Evolutionary conservation across 1,140 invertebrate species (phyloP), one percentile per base, ranked within the genome.

Genomic region (Bombus fervidus): DNA sequence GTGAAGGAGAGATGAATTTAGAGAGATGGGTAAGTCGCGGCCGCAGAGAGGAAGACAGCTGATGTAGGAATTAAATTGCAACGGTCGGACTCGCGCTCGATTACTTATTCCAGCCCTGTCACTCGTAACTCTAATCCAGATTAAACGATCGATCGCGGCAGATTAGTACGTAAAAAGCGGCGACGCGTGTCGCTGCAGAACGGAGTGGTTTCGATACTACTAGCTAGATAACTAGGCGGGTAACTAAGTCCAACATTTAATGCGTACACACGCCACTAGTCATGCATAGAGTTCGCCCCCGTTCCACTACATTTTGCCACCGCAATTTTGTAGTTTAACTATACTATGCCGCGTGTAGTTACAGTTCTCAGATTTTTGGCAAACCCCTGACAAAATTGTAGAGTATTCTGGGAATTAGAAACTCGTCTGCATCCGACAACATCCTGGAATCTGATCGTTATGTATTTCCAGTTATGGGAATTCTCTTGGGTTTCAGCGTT

Each of bases 121-220:
- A 91, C 82, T 80, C 89, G 90, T 90, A 90, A 90, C 87, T 91
- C 90, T 90, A 91, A 90, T 91, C 90, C 89, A 82, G 90, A 91
- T 91, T 91, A 91, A 91, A 91, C 89, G 90, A 91, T 87, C 89
- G 90, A 91, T 90, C 89, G 87, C 79, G 75, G 74, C 81, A 84
- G 90, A 91, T 91, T 91, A 91, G 89, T 74, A 87, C 89, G 81
- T 91, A 91, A 91, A 91, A 91, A 91, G 85, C 89, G 71, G 71
- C 68, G 53, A 37, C 78, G 84, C 69, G 72, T 81, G 86, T 84
- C 85, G 74, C 83, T 76, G 39, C 2, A 39, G 77, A 64, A 53
- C 15, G 28, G n/a, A 41, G 28, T 37, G 34, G 31, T 31, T 62
- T 25, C 25, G 39, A 62, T 43, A 12, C 43, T 62, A 39, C 12